Conservation (phyloP, 2,888 invertebrate genomes). For the Ennomos quercinarius region DNA sequence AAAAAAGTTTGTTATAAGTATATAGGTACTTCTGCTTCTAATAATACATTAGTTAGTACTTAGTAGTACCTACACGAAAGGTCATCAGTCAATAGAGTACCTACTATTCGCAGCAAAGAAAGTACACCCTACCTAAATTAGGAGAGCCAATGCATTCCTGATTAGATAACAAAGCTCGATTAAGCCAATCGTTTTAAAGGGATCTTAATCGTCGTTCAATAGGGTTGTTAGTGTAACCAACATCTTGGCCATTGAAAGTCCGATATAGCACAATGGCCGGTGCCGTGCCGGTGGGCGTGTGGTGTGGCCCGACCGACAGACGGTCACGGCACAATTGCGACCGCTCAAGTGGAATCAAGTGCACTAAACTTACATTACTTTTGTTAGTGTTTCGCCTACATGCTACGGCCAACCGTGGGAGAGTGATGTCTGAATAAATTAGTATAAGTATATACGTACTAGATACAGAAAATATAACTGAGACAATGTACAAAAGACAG, state of each 20-base stretch:
- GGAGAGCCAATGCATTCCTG: too few relatives aligned
- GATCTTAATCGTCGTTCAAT: constrained; percentile 20
- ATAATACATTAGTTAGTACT: too few relatives aligned
- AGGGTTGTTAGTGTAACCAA: constrained; percentile 25
- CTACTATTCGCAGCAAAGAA: too few relatives aligned
- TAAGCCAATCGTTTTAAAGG: constrained; percentile 4
- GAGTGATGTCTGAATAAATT: constrained; percentile 24
- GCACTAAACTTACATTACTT: constrained; percentile 76
- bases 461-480: too few relatives aligned
- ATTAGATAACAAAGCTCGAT: constrained; percentile 4
- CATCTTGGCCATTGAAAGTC: constrained; percentile 32
- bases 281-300: constrained; percentile 51
- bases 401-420: constrained; percentile 18
- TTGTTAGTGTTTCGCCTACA: constrained; percentile 69
- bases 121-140: too few relatives aligned
- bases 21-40: too few relatives aligned
- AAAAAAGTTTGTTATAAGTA: too few relatives aligned
- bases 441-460: neutral
- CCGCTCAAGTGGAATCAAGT: constrained; percentile 79
- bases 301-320: constrained; percentile 47
- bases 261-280: constrained; percentile 37
- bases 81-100: too few relatives aligned
- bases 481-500: too few relatives aligned
- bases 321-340: constrained; percentile 70
- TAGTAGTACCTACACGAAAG: too few relatives aligned